These are phyloP conservation scores for Pseudochirops corinnae DNA, from an alignment of 2,797 vertebrate species.

Conservation along the genomic window DNA sequence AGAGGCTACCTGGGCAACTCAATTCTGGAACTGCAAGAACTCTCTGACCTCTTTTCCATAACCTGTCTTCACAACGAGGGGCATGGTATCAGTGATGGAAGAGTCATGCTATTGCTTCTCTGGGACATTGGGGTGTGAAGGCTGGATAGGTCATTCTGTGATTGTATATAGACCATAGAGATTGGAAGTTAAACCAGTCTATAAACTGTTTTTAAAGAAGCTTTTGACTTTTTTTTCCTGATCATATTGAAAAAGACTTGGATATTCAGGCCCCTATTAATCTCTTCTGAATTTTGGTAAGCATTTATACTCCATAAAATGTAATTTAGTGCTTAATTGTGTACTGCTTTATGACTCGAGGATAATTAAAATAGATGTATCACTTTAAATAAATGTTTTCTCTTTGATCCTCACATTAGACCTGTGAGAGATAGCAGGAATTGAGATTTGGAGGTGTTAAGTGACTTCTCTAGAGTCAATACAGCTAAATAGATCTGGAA, in stretches of 20 bases:
- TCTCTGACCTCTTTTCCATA: background rate
- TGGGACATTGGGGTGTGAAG: background rate
- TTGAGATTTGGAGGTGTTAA: background rate
- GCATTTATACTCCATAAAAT: background rate
- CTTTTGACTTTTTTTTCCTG: background rate
- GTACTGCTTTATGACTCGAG: background rate
- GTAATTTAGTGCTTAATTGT: background rate
- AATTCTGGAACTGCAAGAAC: background rate
- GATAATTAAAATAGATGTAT: background rate
- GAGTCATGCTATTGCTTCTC: background rate
- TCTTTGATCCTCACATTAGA: background rate
- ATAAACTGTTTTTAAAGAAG: background rate
- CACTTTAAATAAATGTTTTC: background rate
- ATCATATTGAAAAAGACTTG: background rate
- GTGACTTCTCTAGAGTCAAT: background rate
- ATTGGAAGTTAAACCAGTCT: background rate
- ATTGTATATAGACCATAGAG: background rate
- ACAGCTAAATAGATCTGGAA: background rate
- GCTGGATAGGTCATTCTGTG: background rate
- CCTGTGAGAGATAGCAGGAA: background rate
- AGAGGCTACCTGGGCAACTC: background rate
- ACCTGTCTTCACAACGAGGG: background rate
- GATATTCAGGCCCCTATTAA: background rate
- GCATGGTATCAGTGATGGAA: background rate
- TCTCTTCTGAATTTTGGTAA: background rate